Evolutionary conservation across 2,888 invertebrate genomes (phyloP).

Genomic region (Polia nebulosa): DNA sequence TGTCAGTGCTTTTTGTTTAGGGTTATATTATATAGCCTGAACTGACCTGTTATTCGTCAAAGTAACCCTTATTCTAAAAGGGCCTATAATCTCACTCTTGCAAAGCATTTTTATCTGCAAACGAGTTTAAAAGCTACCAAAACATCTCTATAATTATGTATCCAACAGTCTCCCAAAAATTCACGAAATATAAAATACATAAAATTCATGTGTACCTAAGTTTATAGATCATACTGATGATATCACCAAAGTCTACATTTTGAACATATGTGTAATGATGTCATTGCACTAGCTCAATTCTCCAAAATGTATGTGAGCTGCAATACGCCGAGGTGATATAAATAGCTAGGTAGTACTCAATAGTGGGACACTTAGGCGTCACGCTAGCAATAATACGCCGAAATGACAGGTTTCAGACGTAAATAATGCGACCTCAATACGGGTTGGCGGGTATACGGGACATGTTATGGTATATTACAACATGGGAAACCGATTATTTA

Average conservation of each 20-base stretch:
- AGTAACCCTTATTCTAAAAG: neutral
- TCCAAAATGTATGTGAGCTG: conserved; percentile 31
- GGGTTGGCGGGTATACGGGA: neutral
- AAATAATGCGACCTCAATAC: conserved; percentile 46
- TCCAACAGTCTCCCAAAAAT: neutral
- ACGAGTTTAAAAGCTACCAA: neutral
- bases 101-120: neutral
- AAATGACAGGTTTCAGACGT: conserved; percentile 46
- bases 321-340: conserved; percentile 39
- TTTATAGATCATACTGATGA: conserved; percentile 22
- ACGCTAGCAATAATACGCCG: conserved; percentile 33
- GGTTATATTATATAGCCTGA: neutral
- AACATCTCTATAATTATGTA: neutral
- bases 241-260: conserved; percentile 33
- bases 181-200: neutral
- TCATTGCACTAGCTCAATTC: conserved; percentile 42
- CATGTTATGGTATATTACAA: neutral
- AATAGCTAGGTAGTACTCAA: conserved; percentile 37
- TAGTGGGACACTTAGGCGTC: conserved; percentile 30
- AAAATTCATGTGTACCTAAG: neutral
- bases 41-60: neutral
- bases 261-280: conserved; percentile 54
- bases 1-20: too few relatives aligned
- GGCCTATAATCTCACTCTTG: neutral
- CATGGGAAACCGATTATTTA: neutral